phyloP scores from a whole-genome alignment of 2,888 invertebrate species.

The Nematopogon swammerdamellus region DNA sequence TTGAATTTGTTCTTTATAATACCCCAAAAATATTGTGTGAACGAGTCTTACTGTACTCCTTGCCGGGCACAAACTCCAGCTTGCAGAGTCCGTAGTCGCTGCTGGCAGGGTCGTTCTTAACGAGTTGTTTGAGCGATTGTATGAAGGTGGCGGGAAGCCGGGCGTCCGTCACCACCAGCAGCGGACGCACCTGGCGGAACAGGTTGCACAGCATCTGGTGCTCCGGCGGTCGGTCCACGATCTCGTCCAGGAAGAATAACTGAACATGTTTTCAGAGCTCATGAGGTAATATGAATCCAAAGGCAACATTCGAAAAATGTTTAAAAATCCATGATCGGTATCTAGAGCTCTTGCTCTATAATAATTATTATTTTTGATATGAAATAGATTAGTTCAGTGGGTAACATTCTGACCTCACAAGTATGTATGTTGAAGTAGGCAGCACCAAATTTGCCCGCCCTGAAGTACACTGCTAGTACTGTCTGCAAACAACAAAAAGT shows the following conservation, averaged over 20 bases:
- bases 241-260: conserved; percentile 66
- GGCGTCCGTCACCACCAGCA: conserved; percentile 50
- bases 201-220: conserved; percentile 57
- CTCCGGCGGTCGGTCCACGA: conserved; percentile 61
- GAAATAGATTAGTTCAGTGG: too few relatives aligned
- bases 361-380: too few relatives aligned
- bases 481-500: conserved; percentile 27
- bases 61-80: conserved; percentile 52
- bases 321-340: background rate
- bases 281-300: conserved; percentile 7
- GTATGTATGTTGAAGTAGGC: conserved; percentile 66
- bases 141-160: conserved; percentile 51
- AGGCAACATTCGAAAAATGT: background rate
- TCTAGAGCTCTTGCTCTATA: too few relatives aligned
- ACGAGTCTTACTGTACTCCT: conserved; percentile 53
- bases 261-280: conserved; percentile 18
- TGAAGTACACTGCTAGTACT: conserved; percentile 63
- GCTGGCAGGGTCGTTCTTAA: conserved; percentile 25
- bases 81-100: conserved; percentile 37
- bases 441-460: conserved; percentile 66
- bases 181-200: conserved; percentile 59
- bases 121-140: conserved; percentile 35
- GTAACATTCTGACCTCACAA: too few relatives aligned
- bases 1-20: too few relatives aligned
- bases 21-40: too few relatives aligned